Percentiles rank a stretch among this genome's conserved stretches.
Conservation (phyloP, 2,113 vertebrate species). For the Hyperoodon ampullatus region DNA sequence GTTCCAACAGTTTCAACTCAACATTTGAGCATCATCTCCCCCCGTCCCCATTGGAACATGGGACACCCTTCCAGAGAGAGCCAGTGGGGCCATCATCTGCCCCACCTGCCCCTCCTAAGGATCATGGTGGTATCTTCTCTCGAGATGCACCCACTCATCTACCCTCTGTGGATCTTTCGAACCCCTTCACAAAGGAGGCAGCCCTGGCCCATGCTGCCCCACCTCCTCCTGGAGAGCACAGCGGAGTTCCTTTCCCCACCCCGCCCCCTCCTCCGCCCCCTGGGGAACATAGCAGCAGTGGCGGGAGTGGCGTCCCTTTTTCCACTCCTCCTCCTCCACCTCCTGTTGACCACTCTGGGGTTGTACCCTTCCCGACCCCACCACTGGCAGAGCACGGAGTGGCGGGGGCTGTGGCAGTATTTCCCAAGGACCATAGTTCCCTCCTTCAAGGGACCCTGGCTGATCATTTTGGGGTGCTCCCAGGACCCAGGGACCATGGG, state of each 20-base stretch:
- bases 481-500: constrained; percentile 84
- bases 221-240: constrained; percentile 80
- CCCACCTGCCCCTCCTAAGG: constrained; percentile 80
- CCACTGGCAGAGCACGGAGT: constrained; percentile 81
- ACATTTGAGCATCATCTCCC: constrained; percentile 86
- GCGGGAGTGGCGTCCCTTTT: constrained; percentile 78
- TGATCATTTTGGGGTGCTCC: constrained; percentile 88
- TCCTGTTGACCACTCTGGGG: constrained; percentile 83
- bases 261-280: constrained; percentile 83
- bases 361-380: constrained; percentile 82
- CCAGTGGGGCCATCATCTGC: constrained; percentile 75
- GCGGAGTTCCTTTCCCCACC: constrained; percentile 84
- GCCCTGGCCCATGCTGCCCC: constrained; percentile 81
- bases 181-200: constrained; percentile 84
- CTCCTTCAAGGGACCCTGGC: constrained; percentile 90
- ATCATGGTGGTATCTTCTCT: constrained; percentile 84
- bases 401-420: constrained; percentile 76
- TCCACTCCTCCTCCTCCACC: constrained; percentile 80
- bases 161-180: constrained; percentile 83
- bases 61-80: constrained; percentile 84
- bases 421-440: constrained; percentile 83
- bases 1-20: constrained; percentile 84
- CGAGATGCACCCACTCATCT: constrained; percentile 84
- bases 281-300: constrained; percentile 76
- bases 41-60: constrained; percentile 81